Conservation (phyloP, 2,113 vertebrate species). For the Thinocorus orbignyianus region DNA sequence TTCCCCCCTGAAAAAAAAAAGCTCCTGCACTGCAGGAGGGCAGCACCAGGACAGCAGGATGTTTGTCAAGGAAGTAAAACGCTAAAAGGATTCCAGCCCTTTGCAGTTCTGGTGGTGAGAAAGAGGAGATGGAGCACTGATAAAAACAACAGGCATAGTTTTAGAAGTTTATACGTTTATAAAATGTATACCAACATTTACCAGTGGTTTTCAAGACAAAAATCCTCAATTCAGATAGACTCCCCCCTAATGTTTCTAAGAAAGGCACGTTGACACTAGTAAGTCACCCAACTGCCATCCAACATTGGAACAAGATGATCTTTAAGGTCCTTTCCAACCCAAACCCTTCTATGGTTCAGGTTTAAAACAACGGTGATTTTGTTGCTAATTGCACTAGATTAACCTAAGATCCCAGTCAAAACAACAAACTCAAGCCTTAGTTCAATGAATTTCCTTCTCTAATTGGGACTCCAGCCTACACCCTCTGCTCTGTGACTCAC, state of each 20-base stretch:
- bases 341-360: background rate
- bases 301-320: no score
- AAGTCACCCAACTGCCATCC: background rate
- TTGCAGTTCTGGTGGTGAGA: background rate
- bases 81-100: slow-evolving; percentile 3
- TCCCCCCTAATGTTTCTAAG: background rate
- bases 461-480: background rate
- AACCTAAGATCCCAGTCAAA: background rate
- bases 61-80: slow-evolving; percentile 13
- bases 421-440: background rate
- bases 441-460: background rate
- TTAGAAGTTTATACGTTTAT: background rate
- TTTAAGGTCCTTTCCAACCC: no score
- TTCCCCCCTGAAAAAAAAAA: background rate
- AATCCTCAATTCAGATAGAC: background rate
- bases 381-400: background rate
- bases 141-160: background rate
- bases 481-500: background rate
- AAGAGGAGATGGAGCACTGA: background rate
- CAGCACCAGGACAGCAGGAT: background rate
- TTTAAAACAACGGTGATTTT: background rate
- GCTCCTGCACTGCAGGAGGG: background rate
- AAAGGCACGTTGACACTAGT: background rate
- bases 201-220: background rate
- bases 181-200: background rate